Conservation (phyloP, 2,797 vertebrate genomes). For the Sebastes hubbsi region DNA sequence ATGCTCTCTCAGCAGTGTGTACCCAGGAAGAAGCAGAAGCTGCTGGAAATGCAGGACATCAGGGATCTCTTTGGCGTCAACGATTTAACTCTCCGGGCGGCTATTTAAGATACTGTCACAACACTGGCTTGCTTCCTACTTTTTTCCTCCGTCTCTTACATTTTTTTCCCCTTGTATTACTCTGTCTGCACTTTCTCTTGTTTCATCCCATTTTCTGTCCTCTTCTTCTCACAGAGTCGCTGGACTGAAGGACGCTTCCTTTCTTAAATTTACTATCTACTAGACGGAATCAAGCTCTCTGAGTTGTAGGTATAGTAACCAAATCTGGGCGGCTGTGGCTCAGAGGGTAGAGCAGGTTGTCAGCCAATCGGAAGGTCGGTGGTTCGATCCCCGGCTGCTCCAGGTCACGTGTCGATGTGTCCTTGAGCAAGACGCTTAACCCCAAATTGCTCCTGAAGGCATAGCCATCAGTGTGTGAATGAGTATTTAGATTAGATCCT, state of each 20-base stretch:
- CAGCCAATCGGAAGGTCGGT: too few relatives aligned
- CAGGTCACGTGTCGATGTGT: too few relatives aligned
- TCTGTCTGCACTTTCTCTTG: not conserved
- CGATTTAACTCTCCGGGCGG: conserved; percentile 10
- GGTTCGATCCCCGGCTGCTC: too few relatives aligned
- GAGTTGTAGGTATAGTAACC: not conserved
- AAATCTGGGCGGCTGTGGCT: not conserved
- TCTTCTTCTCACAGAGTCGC: not conserved
- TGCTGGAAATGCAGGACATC: conserved; percentile 41
- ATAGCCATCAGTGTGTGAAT: too few relatives aligned
- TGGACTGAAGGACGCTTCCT: conserved; percentile 1
- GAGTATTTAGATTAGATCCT: too few relatives aligned
- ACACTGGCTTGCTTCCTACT: conserved; percentile 3
- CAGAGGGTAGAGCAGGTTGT: too few relatives aligned
- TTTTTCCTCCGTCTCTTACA: not conserved
- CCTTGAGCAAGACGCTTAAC: too few relatives aligned
- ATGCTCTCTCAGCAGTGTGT: conserved; percentile 18
- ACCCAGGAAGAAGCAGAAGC: conserved; percentile 24
- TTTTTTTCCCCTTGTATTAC: not conserved
- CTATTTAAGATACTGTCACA: conserved; percentile 47
- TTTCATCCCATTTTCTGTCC: conserved; percentile 12
- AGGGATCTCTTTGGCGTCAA: conserved; percentile 43
- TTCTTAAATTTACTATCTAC: not conserved
- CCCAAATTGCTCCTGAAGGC: too few relatives aligned
- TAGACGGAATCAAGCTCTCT: not conserved